Base-by-base conservation (phyloP, 1,140 invertebrate genomes). In the Harlomillsia oculata region DNA sequence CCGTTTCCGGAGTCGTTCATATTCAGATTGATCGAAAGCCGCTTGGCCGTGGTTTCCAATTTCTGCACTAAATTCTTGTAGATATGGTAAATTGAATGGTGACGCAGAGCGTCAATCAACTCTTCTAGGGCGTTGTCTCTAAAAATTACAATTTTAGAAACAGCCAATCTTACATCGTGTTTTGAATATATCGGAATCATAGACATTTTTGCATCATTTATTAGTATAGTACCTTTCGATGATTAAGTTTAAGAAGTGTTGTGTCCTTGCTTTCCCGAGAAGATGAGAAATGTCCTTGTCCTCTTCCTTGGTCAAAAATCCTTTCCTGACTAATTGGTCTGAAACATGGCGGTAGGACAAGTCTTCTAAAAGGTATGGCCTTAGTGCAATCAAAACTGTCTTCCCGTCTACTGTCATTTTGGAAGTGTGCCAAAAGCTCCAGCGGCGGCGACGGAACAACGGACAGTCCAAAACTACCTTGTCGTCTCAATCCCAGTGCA, bases 21-120 rank as follows among this genome's bases (percentile, higher is more conserved):
- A 6, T 48, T 37, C 13, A 28, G 34, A 28, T 25, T 50, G 25
- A 25, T 50, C 9, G n/a, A n/a, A n/a, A n/a, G n/a, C n/a, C n/a
- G n/a, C n/a, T 37, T 39, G 21, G 20, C 16, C n/a, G 34, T 36
- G 21, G 20, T 32, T 29, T 58, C 56, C 16, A 58, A 23, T 52
- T 58, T 58, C 20, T 52, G 49, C 28, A 58, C 43, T 30, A 58
- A 52, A 32, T 58, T 49, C 39, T 52, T 58, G 30, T 58, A 58
- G n/a, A 58, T 5, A 11, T 23, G 14, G 29, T 45, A 43, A 3
- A 28, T 14, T 14, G 20, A 8, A 2, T 48, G 56, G 43, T 58
- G 49, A 14, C 50, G 6, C 5, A 58, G 37, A 11, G 56, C 56
- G 36, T 52, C 30, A 2, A 58, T 36, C 20, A 58, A 53, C 25